A percentile compares a stretch with the other conserved stretches of the same genome.
These are phyloP conservation scores for Poecilia velifera DNA, from an alignment of 2,797 vertebrate species.

Conservation along the genomic window DNA sequence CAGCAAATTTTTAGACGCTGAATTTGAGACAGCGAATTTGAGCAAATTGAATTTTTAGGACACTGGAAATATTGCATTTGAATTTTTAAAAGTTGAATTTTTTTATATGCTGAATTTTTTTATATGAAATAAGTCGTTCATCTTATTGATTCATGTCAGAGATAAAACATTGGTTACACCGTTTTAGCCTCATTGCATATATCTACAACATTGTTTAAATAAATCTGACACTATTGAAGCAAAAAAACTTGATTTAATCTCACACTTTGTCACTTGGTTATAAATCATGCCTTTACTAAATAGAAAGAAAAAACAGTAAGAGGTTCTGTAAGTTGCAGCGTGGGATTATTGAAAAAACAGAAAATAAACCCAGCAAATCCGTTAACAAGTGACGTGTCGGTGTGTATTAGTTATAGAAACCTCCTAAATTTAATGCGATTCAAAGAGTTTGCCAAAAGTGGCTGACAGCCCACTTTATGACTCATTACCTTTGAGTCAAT, in stretches of 20 bases:
- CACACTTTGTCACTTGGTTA: slow-evolving; percentile 19
- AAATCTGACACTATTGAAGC: slow-evolving; percentile 29
- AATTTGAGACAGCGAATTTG: too few species aligned
- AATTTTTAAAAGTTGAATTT: too few species aligned
- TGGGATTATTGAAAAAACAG: neutral
- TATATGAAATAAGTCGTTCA: slow-evolving; percentile 7
- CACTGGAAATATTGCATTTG: too few species aligned
- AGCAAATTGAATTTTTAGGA: too few species aligned
- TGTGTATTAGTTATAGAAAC: neutral
- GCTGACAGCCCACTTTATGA: neutral
- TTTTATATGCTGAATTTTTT: neutral
- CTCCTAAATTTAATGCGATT: neutral
- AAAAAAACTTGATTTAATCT: slow-evolving; percentile 31
- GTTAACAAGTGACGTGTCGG: neutral
- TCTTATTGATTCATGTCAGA: slow-evolving; percentile 27
- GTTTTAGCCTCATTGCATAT: slow-evolving; percentile 53
- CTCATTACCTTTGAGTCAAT: neutral
- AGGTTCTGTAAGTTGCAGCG: neutral
- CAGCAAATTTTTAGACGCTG: too few species aligned
- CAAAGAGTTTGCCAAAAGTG: neutral
- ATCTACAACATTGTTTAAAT: slow-evolving; percentile 26
- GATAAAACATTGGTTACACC: slow-evolving; percentile 65
- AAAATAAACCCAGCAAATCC: slow-evolving; percentile 26
- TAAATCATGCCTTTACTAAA: slow-evolving; percentile 49
- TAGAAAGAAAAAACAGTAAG: neutral